Conservation (phyloP, 1,140 invertebrate species). For the Frieseomelitta varia region DNA sequence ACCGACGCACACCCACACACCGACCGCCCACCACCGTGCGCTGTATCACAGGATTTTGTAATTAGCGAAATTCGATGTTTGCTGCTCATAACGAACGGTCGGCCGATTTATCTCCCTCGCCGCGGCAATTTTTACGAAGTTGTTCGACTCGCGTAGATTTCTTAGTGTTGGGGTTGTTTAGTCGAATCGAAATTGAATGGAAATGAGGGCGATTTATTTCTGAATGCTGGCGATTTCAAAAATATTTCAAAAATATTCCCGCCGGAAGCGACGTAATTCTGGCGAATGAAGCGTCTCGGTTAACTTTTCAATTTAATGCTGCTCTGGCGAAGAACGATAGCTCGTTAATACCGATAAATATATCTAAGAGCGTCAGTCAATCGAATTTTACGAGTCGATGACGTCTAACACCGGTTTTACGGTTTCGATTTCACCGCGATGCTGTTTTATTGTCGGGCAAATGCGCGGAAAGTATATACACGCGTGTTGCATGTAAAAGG, state of each 20-base stretch:
- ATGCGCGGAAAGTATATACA: slow-evolving; percentile 10
- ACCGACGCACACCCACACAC: neutral
- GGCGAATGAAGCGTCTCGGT: too few relatives aligned
- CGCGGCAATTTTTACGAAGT: neutral
- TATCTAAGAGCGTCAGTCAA: slow-evolving; percentile 22
- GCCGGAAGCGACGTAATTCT: too few relatives aligned
- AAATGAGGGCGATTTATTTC: too few relatives aligned
- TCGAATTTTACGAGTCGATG: slow-evolving; percentile 30
- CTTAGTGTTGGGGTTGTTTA: neutral
- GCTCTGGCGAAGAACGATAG: neutral
- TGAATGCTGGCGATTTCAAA: too few relatives aligned
- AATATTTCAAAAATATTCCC: too few relatives aligned
- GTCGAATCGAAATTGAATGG: too few relatives aligned
- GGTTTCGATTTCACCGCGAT: slow-evolving; percentile 39
- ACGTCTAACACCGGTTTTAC: slow-evolving; percentile 32
- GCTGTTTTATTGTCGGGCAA: slow-evolving; percentile 34
- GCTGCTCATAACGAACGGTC: slow-evolving; percentile 20
- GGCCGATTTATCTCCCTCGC: neutral
- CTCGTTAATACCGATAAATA: slow-evolving; percentile 13
- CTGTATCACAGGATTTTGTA: slow-evolving; percentile 32
- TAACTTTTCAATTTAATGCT: too few relatives aligned
- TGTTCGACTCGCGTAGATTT: neutral
- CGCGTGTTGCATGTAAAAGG: neutral
- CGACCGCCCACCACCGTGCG: neutral
- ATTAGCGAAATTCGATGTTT: slow-evolving; percentile 43